Evolutionary conservation across 2,113 vertebrate species (phyloP).

Genomic region (Proteles cristata): DNA sequence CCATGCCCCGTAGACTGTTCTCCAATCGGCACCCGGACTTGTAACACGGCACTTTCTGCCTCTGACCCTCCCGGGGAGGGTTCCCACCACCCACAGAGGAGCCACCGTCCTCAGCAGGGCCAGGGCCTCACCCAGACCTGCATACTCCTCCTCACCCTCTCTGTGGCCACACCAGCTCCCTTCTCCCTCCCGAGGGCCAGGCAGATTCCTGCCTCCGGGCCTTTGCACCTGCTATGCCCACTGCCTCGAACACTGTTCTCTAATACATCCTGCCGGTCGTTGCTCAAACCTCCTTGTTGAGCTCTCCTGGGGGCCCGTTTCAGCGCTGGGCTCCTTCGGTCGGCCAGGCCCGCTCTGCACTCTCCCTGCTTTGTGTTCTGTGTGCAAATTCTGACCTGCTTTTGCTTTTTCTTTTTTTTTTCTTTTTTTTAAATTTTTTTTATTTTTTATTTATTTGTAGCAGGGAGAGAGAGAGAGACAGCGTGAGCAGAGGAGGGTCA

Average conservation of each 20-base stretch:
- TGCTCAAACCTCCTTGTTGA: neutral
- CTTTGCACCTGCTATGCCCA: neutral
- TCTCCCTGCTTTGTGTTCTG: neutral
- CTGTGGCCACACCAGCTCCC: accelerated
- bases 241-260: neutral
- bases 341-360: neutral
- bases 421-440: neutral
- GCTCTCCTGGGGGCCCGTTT: neutral
- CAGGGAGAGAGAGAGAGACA: no score
- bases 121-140: neutral
- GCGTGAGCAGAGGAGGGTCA: no score
- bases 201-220: neutral
- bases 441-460: no score
- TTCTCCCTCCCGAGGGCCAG: accelerated
- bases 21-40: neutral
- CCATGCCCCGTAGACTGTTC: neutral
- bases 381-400: neutral
- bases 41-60: accelerated
- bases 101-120: accelerated
- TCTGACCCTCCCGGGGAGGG: neutral
- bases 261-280: neutral
- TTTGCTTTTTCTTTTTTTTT: neutral
- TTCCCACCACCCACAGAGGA: neutral
- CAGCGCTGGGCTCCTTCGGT: accelerated
- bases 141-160: accelerated